phyloP scores from a whole-genome alignment of 2,113 vertebrate species.

The Beaufortia kweichowensis region DNA sequence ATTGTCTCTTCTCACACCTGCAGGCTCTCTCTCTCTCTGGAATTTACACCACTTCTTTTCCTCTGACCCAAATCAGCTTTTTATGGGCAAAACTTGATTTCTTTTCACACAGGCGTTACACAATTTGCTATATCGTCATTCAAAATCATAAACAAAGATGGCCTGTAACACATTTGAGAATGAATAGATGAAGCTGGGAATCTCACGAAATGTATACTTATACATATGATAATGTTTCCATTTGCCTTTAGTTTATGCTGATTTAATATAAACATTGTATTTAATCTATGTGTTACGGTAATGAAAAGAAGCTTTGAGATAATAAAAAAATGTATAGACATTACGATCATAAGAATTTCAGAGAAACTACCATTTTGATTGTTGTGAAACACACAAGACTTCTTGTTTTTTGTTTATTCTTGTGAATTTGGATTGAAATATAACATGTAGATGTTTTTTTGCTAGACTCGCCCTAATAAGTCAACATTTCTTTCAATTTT shows the following conservation, averaged over 20 bases:
- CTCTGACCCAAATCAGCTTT: not conserved
- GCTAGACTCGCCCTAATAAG: not conserved
- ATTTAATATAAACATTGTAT: too few species aligned
- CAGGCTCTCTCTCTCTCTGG: not conserved
- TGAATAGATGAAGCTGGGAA: not conserved
- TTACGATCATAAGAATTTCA: too few species aligned
- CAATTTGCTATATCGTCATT: not conserved
- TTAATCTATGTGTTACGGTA: too few species aligned
- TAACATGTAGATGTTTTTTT: not conserved
- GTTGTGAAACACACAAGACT: too few species aligned
- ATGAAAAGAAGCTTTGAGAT: too few species aligned
- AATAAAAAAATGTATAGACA: too few species aligned
- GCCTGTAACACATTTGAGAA: not conserved
- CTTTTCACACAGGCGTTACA: not conserved
- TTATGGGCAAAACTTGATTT: not conserved
- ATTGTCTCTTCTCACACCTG: not conserved
- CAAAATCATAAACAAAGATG: not conserved
- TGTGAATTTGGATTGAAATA: not conserved
- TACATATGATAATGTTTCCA: too few species aligned
- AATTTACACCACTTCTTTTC: not conserved
- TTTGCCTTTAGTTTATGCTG: too few species aligned
- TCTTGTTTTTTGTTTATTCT: not conserved
- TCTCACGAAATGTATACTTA: not conserved
- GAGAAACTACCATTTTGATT: too few species aligned
- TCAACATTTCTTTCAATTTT: conserved; percentile 6